Evolutionary conservation across 2,797 vertebrate genomes (phyloP).

Genomic region (Tokudaia tokunoshimensis): DNA sequence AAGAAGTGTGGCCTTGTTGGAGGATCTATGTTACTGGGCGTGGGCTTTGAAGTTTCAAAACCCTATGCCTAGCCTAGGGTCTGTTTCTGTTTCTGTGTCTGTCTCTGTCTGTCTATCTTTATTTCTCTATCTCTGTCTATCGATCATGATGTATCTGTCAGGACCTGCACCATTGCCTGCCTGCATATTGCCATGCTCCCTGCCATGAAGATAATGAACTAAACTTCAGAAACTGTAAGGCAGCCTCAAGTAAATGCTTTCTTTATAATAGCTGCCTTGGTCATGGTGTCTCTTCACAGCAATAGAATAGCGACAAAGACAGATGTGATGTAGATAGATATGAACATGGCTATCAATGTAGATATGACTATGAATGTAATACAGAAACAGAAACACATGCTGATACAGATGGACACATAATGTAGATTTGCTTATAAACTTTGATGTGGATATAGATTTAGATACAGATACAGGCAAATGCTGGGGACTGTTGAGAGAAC

Average conservation of each 20-base stretch:
- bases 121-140: neutral
- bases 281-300: neutral
- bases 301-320: neutral
- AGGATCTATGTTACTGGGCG: neutral
- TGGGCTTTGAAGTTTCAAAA: neutral
- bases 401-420: neutral
- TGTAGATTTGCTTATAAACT: neutral
- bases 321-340: neutral
- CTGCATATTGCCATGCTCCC: neutral
- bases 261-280: neutral
- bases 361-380: neutral
- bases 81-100: neutral
- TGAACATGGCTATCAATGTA: neutral
- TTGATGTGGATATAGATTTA: neutral
- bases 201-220: neutral
- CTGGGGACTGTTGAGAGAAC: neutral
- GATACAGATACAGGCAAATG: neutral
- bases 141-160: neutral
- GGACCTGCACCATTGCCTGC: neutral
- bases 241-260: neutral
- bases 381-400: neutral
- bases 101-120: neutral
- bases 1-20: neutral
- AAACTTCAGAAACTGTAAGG: neutral
- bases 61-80: neutral